phyloP scores from a whole-genome alignment of 2,888 invertebrate genomes.

The Drosophila parthenogenetica region DNA sequence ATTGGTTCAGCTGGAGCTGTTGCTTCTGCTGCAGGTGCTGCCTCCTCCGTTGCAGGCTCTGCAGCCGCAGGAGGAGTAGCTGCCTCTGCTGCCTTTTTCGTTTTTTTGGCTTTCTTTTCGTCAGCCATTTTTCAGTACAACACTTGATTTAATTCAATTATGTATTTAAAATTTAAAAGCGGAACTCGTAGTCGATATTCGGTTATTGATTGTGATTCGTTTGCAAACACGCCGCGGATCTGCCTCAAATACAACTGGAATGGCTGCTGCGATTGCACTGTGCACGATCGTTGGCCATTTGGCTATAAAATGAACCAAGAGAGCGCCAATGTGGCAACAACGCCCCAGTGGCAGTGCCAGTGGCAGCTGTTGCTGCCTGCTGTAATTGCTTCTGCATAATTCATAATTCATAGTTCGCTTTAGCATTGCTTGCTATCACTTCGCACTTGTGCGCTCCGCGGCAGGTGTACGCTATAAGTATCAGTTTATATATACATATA shows the following conservation, averaged over 20 bases:
- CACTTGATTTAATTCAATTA: conserved; percentile 8
- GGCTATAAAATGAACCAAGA: conserved; percentile 70
- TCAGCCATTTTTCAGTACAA: conserved; percentile 69
- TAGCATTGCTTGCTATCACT: conserved; percentile 69
- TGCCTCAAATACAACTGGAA: conserved; percentile 85
- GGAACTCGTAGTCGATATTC: conserved; percentile 9
- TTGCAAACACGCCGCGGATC: conserved; percentile 74
- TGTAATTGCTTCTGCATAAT: conserved; percentile 66
- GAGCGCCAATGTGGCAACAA: conserved; percentile 50
- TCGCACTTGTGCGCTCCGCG: conserved; percentile 70
- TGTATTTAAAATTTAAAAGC: conserved; percentile 1
- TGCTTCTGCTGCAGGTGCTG: conserved; percentile 41
- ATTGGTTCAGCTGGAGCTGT: conserved; percentile 44
- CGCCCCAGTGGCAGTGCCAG: conserved; percentile 21
- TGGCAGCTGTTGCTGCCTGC: conserved; percentile 52
- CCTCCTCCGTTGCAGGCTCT: conserved; percentile 42
- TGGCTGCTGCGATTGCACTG: conserved; percentile 81
- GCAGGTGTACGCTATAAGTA: conserved; percentile 73
- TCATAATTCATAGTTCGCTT: conserved; percentile 52
- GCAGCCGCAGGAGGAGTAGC: conserved; percentile 41
- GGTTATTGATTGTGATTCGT: conserved; percentile 20
- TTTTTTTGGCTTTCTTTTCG: conserved; percentile 83
- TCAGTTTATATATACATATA: conserved; percentile 4
- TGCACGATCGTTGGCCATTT: conserved; percentile 54
- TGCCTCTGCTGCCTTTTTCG: conserved; percentile 78